Evolutionary conservation across 2,113 vertebrate genomes (phyloP).

Genomic region (Parus major): DNA sequence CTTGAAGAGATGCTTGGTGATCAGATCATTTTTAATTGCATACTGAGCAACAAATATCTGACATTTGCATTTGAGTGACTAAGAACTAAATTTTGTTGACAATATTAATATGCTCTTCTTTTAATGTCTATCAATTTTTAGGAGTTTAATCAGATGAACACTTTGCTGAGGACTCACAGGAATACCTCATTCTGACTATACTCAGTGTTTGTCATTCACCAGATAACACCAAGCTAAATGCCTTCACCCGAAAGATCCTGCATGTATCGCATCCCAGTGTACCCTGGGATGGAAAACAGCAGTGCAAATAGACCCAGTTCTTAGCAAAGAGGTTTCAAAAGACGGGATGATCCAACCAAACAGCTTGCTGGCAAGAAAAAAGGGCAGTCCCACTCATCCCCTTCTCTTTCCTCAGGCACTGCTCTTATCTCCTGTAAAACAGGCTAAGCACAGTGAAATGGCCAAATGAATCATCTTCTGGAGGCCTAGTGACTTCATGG

Average conservation of each 20-base stretch:
- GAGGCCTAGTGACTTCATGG: not conserved
- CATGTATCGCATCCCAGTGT: not conserved
- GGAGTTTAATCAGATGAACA: not conserved
- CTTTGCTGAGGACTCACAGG: not conserved
- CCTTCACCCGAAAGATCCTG: not conserved
- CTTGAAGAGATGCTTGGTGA: not conserved
- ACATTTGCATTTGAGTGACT: conserved; percentile 17
- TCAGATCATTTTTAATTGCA: conserved; percentile 35
- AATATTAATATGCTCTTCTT: not conserved
- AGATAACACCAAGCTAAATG: not conserved
- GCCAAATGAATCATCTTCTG: not conserved
- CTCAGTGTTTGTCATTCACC: not conserved
- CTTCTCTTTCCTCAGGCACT: not conserved
- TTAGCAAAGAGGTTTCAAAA: not conserved
- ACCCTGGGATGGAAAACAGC: not conserved
- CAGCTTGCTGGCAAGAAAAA: not conserved
- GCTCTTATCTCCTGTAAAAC: conserved; percentile 1
- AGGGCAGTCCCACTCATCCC: not conserved
- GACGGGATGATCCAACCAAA: not conserved
- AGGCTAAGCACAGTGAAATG: not conserved
- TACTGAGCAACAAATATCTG: conserved; percentile 22
- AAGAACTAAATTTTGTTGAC: conserved; percentile 11
- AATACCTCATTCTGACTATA: not conserved
- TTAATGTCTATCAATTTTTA: not conserved
- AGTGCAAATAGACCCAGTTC: not conserved